phyloP scores from a whole-genome alignment of 2,888 invertebrate genomes.

The Brachypalpus laphriformis region DNA sequence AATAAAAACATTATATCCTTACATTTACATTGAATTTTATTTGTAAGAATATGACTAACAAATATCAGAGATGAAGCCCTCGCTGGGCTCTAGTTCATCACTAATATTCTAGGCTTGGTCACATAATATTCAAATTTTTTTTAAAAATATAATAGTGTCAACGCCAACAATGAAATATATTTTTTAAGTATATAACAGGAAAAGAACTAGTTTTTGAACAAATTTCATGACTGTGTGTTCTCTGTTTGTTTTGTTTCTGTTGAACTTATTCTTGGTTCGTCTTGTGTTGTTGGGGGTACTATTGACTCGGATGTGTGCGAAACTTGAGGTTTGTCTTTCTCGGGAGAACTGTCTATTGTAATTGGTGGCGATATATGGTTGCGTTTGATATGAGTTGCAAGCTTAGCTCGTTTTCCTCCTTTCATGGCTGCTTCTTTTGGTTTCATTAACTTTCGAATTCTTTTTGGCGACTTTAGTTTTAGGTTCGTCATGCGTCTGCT shows the following conservation, averaged over 20 bases:
- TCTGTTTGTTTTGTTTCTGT: not conserved
- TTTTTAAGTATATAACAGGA: conserved; percentile 19
- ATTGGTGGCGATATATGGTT: not conserved
- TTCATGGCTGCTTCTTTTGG: conserved; percentile 6
- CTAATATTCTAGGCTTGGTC: not conserved
- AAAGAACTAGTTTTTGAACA: conserved; percentile 14
- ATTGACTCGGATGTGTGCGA: not conserved
- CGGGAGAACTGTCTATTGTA: not conserved
- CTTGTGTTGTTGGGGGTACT: not conserved
- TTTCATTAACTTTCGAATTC: conserved; percentile 19
- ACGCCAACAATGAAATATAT: conserved; percentile 5
- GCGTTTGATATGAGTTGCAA: not conserved
- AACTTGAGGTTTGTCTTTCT: not conserved
- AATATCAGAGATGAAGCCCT: not conserved
- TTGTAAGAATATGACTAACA: conserved; percentile 20
- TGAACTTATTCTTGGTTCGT: not conserved
- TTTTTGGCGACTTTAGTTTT: conserved; percentile 39
- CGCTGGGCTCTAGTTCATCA: conserved; percentile 2
- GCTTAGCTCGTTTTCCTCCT: conserved; percentile 1
- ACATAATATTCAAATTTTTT: conserved; percentile 17
- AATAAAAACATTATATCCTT: conserved; percentile 25
- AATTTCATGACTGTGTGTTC: conserved; percentile 4
- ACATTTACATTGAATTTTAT: conserved; percentile 54
- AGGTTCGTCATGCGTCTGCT: not conserved
- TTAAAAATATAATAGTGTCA: conserved; percentile 31